Conservation (phyloP, 53 echinoderm and acorn worm genomes). For the Glandiceps talaboti region DNA sequence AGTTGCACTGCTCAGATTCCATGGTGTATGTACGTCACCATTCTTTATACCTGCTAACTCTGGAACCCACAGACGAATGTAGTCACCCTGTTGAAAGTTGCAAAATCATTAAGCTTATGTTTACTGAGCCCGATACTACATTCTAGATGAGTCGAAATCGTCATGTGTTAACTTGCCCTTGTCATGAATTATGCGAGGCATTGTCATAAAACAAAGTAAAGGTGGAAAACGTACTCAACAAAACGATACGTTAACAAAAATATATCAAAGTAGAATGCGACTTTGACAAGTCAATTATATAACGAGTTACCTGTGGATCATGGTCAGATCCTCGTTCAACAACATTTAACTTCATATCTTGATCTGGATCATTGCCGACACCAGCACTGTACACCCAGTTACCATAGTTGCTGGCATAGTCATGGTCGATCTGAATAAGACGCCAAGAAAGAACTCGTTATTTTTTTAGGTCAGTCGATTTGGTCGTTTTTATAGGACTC, state of each 20-base stretch:
- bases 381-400: slow-evolving; percentile 82
- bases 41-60: slow-evolving; percentile 52
- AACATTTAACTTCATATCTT: slow-evolving; percentile 71
- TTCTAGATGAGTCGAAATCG: too few relatives aligned
- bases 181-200: too few relatives aligned
- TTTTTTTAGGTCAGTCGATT: too few relatives aligned
- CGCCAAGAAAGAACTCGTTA: too few relatives aligned
- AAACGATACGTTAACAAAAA: too few relatives aligned
- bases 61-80: slow-evolving; percentile 64
- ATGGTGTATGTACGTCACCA: slow-evolving; percentile 50
- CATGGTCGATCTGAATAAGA: slow-evolving; percentile 33
- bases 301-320: slow-evolving; percentile 50
- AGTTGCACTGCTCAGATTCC: slow-evolving; percentile 40
- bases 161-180: not conserved
- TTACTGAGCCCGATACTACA: too few relatives aligned
- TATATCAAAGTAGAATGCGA: too few relatives aligned
- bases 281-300: too few relatives aligned
- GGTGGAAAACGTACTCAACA: too few relatives aligned
- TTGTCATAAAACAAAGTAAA: too few relatives aligned
- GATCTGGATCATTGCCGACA: slow-evolving; percentile 70
- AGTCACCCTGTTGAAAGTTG: slow-evolving; percentile 52
- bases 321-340: slow-evolving; percentile 65
- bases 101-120: too few relatives aligned
- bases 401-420: slow-evolving; percentile 76
- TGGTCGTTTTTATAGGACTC: too few relatives aligned